Conservation (phyloP, 2,888 invertebrate genomes). For the Graphium colonna region DNA sequence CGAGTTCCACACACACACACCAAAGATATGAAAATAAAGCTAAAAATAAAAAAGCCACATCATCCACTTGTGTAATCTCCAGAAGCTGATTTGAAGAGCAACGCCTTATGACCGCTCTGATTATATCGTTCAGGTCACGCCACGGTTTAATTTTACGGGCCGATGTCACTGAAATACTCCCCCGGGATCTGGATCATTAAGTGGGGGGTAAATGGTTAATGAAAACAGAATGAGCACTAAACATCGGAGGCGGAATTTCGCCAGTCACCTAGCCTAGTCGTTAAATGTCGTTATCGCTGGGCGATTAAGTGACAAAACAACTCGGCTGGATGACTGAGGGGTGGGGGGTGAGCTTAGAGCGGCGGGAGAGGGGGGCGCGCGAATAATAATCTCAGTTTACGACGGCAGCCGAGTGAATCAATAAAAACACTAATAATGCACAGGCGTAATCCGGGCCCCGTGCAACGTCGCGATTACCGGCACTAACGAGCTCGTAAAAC, state of each 20-base stretch:
- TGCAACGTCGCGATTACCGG: conserved; percentile 75
- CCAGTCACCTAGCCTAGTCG: conserved; percentile 78
- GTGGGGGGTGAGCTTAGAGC: conserved; percentile 36
- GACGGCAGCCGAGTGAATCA: conserved; percentile 79
- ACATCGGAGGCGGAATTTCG: conserved; percentile 77
- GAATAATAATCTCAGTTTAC: conserved; percentile 80
- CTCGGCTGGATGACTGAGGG: conserved; percentile 53
- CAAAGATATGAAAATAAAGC: too few relatives aligned
- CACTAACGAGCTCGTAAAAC: conserved; percentile 78
- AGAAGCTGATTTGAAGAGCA: conserved; percentile 4
- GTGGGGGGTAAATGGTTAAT: conserved; percentile 76
- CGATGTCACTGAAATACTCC: conserved; percentile 73
- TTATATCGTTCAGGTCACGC: conserved; percentile 54
- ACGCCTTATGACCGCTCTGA: conserved; percentile 17
- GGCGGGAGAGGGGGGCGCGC: conserved; percentile 48
- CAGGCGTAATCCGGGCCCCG: conserved; percentile 73
- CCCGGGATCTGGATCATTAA: conserved; percentile 77
- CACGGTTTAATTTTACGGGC: conserved; percentile 72
- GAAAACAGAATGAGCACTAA: conserved; percentile 80
- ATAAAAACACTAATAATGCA: conserved; percentile 81
- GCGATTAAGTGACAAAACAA: conserved; percentile 80
- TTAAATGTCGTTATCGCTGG: conserved; percentile 77
- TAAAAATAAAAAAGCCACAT: too few relatives aligned
- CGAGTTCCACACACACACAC: too few relatives aligned
- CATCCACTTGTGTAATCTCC: too few relatives aligned